Evolutionary conservation across 1,140 invertebrate species (phyloP).

Genomic region (Sitodiplosis mosellana): DNA sequence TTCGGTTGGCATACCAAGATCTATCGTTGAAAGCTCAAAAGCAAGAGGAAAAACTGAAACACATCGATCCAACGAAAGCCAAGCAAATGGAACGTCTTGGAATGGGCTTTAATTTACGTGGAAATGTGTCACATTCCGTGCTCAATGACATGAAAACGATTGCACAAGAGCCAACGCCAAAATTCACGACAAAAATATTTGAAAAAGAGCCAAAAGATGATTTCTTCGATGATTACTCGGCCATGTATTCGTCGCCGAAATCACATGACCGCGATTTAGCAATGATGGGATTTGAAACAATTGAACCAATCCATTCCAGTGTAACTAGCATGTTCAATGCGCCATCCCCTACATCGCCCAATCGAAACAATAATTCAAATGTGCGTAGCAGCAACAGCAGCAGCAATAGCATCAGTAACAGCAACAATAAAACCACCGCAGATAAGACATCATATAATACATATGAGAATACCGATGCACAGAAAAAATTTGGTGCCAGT

Average conservation of each 20-base stretch:
- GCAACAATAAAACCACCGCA: background rate
- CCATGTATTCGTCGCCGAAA: constrained; percentile 1
- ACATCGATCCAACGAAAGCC: constrained; percentile 70
- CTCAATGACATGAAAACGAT: constrained; percentile 84
- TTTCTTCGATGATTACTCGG: constrained; percentile 27
- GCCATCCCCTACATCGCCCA: constrained; percentile 4
- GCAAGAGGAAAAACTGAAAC: constrained; percentile 56
- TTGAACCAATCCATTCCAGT: constrained; percentile 22
- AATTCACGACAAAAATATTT: constrained; percentile 3
- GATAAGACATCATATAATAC: constrained; percentile 1
- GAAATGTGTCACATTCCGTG: constrained; percentile 80
- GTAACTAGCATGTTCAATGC: constrained; percentile 21
- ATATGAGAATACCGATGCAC: constrained; percentile 28
- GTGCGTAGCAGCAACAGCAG: constrained; percentile 5
- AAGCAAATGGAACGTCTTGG: constrained; percentile 81
- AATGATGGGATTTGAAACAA: constrained; percentile 22
- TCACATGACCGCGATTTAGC: constrained; percentile 8
- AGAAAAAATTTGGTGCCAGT: constrained; percentile 87
- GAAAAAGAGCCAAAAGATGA: constrained; percentile 23
- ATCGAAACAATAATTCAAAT: constrained; percentile 1
- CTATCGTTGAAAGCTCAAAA: constrained; percentile 57
- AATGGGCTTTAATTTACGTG: constrained; percentile 41
- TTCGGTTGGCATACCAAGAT: constrained; percentile 80
- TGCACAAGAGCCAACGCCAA: constrained; percentile 52
- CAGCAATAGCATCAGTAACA: background rate